These are phyloP conservation scores for Schrankia costaestrigalis DNA, from an alignment of 2,888 invertebrate genomes.

Conservation along the genomic window DNA sequence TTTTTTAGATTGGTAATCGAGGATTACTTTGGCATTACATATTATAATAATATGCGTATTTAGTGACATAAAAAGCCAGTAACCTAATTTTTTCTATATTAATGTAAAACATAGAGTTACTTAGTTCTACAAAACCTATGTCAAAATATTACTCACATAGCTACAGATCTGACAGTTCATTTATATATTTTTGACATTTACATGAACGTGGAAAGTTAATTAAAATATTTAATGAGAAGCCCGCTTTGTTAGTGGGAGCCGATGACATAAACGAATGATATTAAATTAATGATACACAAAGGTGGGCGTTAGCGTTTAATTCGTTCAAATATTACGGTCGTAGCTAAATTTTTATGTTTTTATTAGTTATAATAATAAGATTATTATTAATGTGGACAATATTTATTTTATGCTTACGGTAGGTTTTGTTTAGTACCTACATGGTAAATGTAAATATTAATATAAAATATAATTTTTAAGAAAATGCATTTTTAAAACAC, in stretches of 20 bases:
- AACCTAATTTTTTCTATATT: not conserved
- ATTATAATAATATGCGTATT: no score
- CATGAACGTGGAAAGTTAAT: conserved; percentile 68
- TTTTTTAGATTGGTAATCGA: no score
- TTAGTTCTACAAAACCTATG: conserved; percentile 31
- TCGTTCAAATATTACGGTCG: conserved; percentile 31
- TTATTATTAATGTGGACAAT: no score
- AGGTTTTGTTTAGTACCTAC: no score
- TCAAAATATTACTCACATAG: conserved; percentile 46
- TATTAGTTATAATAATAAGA: conserved; percentile 10
- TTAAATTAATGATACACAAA: conserved; percentile 64
- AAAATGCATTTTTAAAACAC: no score
- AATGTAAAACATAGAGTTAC: conserved; percentile 9
- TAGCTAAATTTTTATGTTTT: not conserved
- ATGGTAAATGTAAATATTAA: no score
- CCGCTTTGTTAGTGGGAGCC: conserved; percentile 57
- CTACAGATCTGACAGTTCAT: conserved; percentile 43
- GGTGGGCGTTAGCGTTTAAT: conserved; percentile 61
- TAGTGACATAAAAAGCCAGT: no score
- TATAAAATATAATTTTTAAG: no score
- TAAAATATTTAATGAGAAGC: conserved; percentile 76
- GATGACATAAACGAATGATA: conserved; percentile 74
- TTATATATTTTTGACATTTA: conserved; percentile 62
- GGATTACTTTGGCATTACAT: no score
- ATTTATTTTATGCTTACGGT: no score